Conservation (phyloP, 2,797 vertebrate genomes). For the Moxostoma hubbsi region DNA sequence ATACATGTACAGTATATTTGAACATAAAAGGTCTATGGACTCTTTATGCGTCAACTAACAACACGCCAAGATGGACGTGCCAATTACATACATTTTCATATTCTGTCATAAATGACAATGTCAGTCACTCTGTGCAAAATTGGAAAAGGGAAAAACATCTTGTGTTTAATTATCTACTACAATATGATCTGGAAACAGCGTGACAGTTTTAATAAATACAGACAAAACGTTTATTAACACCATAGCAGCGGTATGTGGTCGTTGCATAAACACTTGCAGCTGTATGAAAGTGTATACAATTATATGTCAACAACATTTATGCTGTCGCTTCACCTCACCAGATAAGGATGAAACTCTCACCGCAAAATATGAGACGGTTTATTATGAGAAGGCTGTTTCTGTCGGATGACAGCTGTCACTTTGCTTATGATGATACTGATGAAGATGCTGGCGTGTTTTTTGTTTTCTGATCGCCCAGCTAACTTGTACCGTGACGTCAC, state of each 20-base stretch:
- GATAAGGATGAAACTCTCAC: not conserved
- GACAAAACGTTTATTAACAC: not conserved
- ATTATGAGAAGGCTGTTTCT: not conserved
- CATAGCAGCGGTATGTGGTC: not conserved
- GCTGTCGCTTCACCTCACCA: not conserved
- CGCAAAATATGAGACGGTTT: not conserved
- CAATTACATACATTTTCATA: too few relatives aligned
- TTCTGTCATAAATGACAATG: too few relatives aligned
- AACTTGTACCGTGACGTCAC: constrained; percentile 29
- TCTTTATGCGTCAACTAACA: too few relatives aligned
- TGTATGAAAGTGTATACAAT: too few relatives aligned
- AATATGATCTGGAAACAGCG: too few relatives aligned
- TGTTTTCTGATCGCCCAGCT: not conserved
- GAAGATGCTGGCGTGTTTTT: not conserved
- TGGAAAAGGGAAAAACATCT: too few relatives aligned
- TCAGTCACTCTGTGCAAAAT: too few relatives aligned
- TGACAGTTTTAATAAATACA: too few relatives aligned
- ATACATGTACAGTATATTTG: too few relatives aligned
- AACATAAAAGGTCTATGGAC: too few relatives aligned
- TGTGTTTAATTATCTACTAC: too few relatives aligned
- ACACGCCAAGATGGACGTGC: too few relatives aligned
- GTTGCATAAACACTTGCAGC: not conserved
- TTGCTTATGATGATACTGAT: not conserved
- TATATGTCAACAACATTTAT: not conserved
- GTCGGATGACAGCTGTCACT: not conserved